Conservation (phyloP, 1,140 invertebrate genomes). For the Drosophila obscura region DNA sequence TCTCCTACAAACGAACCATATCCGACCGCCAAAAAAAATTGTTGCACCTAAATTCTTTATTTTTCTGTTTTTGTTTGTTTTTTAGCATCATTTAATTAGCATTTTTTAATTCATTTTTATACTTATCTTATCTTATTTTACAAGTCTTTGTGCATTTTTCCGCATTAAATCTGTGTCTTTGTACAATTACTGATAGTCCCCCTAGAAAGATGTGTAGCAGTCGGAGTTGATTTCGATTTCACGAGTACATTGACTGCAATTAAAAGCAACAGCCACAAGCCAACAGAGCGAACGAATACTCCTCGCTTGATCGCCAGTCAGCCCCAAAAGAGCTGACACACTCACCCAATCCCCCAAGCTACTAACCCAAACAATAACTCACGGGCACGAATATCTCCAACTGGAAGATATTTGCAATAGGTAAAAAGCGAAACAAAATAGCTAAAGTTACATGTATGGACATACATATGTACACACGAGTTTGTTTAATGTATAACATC, state of each 20-base stretch:
- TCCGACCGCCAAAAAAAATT: no score
- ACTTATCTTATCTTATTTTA: no score
- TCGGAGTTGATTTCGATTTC: constrained; percentile 35
- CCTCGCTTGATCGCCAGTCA: constrained; percentile 21
- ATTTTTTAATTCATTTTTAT: no score
- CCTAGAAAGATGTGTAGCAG: constrained; percentile 19
- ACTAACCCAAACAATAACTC: constrained; percentile 8
- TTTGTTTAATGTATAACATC: constrained; percentile 12
- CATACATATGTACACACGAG: constrained; percentile 5
- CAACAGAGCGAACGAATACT: constrained; percentile 38
- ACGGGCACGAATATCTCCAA: constrained; percentile 5
- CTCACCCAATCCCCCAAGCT: constrained; percentile 19
- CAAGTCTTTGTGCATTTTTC: not conserved
- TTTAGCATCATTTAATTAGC: no score
- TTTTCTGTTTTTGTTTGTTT: no score
- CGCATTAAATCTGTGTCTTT: not conserved
- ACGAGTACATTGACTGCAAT: constrained; percentile 41
- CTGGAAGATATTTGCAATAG: constrained; percentile 30
- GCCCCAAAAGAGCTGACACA: constrained; percentile 23
- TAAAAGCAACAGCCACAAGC: constrained; percentile 45
- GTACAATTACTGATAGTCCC: not conserved
- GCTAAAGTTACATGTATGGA: not conserved
- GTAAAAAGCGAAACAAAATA: constrained; percentile 42
- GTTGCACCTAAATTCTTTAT: no score
- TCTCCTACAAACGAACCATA: no score